Evolutionary conservation across 2,113 vertebrate species (phyloP), one percentile per base, ranked within the genome.

Genomic region (Dascyllus trimaculatus): DNA sequence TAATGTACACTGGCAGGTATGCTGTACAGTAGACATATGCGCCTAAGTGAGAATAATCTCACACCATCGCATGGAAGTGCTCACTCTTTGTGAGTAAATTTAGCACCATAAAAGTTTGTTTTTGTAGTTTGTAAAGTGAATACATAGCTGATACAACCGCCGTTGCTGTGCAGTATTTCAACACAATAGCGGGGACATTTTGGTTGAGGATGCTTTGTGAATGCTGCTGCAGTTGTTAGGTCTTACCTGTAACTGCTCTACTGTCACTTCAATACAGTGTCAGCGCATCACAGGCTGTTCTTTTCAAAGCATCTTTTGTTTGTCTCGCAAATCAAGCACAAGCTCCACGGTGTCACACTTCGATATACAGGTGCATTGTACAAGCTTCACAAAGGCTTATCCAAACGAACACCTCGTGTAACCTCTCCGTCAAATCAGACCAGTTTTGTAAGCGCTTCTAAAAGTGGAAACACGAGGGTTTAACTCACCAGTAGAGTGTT

Each of bases 271-370:
- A 60, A 11, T 15, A 63, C 46, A 59, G 26, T 43, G 29, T n/a
- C 26, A 48, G 21, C 19, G 40, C 22, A 45, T 11, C 21, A 49
- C 40, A 56, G 1, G 45, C 60, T 40, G 56, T 81, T 70, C 40
- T 48, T 71, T 64, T 32, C 18, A 29, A 61, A 61, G 29, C 21
- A n/a, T 25, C 10, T 32, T 63, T 49, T 26, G 8, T 78, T 22
- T 56, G 57, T 62, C 63, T 11, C 17, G 49, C 67, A 76, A 54
- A 74, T 74, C 21, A 40, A 56, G 7, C 19, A 51, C 26, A 72
- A 38, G n/a, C 3, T 45, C 3, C 13, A 11, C 25, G 19, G 2
- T 71, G 7, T 65, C n/a, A 13, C 24, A 22, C 2, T 59, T 19
- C 0, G 4, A 22, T 48, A 59, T 25, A 32, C 24, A 48, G 11